These are phyloP conservation scores for Drosophila rufa DNA, from an alignment of 1,140 invertebrate genomes.

Conservation along the genomic window DNA sequence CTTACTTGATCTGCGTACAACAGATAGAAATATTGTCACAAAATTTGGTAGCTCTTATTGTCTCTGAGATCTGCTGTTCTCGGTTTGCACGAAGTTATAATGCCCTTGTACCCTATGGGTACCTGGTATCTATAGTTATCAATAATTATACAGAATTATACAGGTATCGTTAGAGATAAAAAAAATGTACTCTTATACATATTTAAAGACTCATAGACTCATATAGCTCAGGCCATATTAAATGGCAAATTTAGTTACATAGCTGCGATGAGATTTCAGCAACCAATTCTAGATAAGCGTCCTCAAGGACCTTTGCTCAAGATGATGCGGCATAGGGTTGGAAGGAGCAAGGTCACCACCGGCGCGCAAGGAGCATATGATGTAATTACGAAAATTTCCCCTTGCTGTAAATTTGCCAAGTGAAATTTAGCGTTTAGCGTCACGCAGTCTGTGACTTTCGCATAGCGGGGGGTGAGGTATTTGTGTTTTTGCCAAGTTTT, in stretches of 20 bases:
- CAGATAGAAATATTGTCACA: too few relatives aligned
- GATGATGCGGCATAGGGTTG: background rate
- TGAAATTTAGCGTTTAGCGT: slow-evolving; percentile 17
- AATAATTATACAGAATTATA: background rate
- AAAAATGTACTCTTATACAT: background rate
- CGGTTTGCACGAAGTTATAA: too few relatives aligned
- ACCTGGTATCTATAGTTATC: too few relatives aligned
- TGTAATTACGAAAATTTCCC: slow-evolving; percentile 15
- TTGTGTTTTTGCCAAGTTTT: slow-evolving; percentile 11
- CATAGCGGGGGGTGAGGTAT: background rate
- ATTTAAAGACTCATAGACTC: background rate
- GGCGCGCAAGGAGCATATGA: slow-evolving; percentile 24
- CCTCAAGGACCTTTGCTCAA: slow-evolving; percentile 3
- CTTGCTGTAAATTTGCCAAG: slow-evolving; percentile 18
- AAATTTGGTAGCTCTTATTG: too few relatives aligned
- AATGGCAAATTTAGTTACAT: background rate
- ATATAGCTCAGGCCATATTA: background rate
- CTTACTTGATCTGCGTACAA: too few relatives aligned
- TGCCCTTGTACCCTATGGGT: too few relatives aligned
- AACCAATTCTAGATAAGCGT: slow-evolving; percentile 7
- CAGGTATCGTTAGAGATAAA: background rate
- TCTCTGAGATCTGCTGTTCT: too few relatives aligned
- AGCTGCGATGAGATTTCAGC: background rate
- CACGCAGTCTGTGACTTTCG: slow-evolving; percentile 26
- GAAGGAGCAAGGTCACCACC: slow-evolving; percentile 9